Conservation (phyloP, 2,113 vertebrate species). For the Pseudopipra pipra region DNA sequence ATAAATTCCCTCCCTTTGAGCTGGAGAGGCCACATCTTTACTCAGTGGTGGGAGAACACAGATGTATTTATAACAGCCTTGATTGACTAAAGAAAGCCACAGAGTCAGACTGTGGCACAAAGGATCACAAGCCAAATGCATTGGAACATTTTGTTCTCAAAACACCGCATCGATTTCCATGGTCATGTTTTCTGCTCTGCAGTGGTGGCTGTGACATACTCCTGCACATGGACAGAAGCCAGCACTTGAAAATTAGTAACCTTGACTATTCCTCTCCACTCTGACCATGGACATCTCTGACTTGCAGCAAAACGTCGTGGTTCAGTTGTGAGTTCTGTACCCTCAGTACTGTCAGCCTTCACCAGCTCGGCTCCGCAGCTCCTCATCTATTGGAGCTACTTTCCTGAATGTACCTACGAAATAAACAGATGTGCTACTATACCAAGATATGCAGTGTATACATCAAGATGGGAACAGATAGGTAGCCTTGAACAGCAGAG, state of each 20-base stretch:
- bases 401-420: not conserved
- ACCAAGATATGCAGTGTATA: accelerated
- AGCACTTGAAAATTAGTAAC: not conserved
- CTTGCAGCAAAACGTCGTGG: not conserved
- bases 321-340: not conserved
- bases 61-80: not conserved
- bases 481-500: not conserved
- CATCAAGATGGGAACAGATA: not conserved
- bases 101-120: not conserved
- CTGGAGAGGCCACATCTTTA: not conserved
- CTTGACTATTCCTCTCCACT: not conserved
- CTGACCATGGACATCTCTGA: not conserved
- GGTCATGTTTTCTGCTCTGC: not conserved
- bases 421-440: accelerated
- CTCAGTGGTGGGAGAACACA: not conserved
- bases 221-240: not conserved
- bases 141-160: slow-evolving; percentile 4
- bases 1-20: not conserved
- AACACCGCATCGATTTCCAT: not conserved
- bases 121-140: not conserved
- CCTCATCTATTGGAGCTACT: not conserved
- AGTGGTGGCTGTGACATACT: not conserved
- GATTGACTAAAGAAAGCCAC: not conserved
- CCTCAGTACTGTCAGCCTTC: accelerated
- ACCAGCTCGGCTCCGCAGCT: not conserved